Conservation (phyloP, 2,888 invertebrate genomes). For the Stegophylla sp. region DNA sequence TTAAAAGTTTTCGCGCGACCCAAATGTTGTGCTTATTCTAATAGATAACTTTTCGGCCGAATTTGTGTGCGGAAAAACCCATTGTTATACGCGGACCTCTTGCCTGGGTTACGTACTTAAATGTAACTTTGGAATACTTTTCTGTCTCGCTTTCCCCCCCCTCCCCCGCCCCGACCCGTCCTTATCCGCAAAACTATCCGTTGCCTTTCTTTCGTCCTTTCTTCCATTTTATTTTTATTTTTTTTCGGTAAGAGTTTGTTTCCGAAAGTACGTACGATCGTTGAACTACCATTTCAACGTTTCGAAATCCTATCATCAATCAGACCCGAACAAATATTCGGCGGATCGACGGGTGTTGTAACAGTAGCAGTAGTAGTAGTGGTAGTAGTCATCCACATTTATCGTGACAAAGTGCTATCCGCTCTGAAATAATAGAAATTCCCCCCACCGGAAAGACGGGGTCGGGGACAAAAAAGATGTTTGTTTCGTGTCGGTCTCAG, state of each 20-base stretch:
- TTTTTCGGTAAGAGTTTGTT: conserved; percentile 33
- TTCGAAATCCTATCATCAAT: conserved; percentile 53
- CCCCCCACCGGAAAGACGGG: not conserved
- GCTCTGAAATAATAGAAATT: conserved; percentile 30
- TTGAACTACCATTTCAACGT: conserved; percentile 44
- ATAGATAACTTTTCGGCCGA: conserved; percentile 46
- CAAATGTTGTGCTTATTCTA: conserved; percentile 48
- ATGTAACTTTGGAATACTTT: conserved; percentile 48
- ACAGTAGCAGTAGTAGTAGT: no score
- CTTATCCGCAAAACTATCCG: no score
- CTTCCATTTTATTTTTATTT: not conserved
- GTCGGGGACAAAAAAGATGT: not conserved
- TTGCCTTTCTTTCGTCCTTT: no score
- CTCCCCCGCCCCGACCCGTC: not conserved
- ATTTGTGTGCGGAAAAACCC: conserved; percentile 19
- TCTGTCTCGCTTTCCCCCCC: conserved; percentile 36
- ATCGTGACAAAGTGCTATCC: conserved; percentile 31
- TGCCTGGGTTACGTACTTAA: conserved; percentile 43
- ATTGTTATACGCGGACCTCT: conserved; percentile 43
- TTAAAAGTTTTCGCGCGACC: conserved; percentile 50
- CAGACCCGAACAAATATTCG: conserved; percentile 49
- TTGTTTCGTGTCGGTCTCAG: not conserved
- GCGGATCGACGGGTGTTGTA: conserved; percentile 42
- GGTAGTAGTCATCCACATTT: conserved; percentile 43
- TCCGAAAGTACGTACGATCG: conserved; percentile 43